Conservation (phyloP, 2,113 vertebrate genomes). For the Vireo altiloquus region DNA sequence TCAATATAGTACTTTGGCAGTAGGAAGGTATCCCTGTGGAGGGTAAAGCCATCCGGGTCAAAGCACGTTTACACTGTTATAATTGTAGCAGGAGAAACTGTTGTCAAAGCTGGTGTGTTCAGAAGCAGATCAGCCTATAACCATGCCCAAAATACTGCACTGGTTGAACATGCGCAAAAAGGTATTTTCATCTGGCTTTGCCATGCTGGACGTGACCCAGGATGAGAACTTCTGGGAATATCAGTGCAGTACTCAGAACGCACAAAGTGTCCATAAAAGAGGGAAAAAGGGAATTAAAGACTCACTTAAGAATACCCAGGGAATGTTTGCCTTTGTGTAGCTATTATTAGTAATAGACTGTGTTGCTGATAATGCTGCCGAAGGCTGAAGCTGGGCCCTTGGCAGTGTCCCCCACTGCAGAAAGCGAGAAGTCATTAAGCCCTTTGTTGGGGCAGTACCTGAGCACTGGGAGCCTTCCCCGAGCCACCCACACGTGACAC, state of each 20-base stretch:
- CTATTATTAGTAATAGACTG: background rate
- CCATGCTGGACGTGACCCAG: background rate
- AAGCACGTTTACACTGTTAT: background rate
- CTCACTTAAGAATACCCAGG: background rate
- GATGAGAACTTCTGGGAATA: background rate
- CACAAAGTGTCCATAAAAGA: accelerated
- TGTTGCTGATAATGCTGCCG: background rate
- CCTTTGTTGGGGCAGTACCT: background rate
- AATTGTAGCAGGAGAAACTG: background rate
- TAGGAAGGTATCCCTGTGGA: background rate
- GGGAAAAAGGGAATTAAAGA: background rate
- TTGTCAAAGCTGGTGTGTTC: background rate
- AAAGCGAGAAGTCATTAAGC: background rate
- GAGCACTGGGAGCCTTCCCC: background rate
- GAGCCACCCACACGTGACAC: accelerated
- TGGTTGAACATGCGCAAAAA: background rate
- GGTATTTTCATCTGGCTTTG: background rate
- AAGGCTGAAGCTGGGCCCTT: background rate
- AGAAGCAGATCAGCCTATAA: background rate
- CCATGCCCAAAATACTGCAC: background rate
- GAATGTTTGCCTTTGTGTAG: background rate
- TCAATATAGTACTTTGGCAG: background rate
- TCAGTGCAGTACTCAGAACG: background rate
- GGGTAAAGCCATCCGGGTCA: background rate
- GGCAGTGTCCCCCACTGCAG: background rate